These are phyloP conservation scores for Drosophila subobscura DNA, from an alignment of 1,140 invertebrate species.

Conservation along the genomic window DNA sequence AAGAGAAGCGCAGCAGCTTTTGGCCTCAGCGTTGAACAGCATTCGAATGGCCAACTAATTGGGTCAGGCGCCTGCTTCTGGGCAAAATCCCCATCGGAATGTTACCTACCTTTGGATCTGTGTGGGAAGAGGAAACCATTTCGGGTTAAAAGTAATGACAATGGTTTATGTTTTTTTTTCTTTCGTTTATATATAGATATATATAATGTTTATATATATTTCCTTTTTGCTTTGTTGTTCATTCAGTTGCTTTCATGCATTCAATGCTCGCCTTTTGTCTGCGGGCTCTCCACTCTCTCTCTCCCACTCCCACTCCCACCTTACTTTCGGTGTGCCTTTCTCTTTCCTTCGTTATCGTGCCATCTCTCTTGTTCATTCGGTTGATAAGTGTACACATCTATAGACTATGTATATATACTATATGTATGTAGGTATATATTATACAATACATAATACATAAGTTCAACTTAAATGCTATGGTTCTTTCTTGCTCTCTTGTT, in stretches of 20 bases:
- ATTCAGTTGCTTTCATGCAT: constrained; percentile 72
- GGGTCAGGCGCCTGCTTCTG: constrained; percentile 55
- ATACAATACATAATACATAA: constrained; percentile 74
- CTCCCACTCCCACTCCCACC: not conserved
- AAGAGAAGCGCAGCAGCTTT: constrained; percentile 57
- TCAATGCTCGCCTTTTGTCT: constrained; percentile 69
- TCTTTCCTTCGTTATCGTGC: constrained; percentile 30
- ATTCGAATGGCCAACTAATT: constrained; percentile 55
- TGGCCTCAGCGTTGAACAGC: constrained; percentile 33
- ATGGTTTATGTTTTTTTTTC: constrained; percentile 65
- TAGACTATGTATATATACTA: constrained; percentile 61
- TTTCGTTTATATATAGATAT: constrained; percentile 70
- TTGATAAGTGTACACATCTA: constrained; percentile 74
- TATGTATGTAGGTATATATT: constrained; percentile 58
- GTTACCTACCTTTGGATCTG: constrained; percentile 51
- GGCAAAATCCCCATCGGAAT: not conserved
- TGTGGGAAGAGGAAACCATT: constrained; percentile 5
- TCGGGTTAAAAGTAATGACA: constrained; percentile 58
- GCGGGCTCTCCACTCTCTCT: constrained; percentile 26
- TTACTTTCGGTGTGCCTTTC: not conserved
- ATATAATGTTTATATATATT: constrained; percentile 65
- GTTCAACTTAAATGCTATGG: constrained; percentile 64
- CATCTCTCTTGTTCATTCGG: constrained; percentile 33
- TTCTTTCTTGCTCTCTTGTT: constrained; percentile 48
- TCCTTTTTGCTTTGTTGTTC: constrained; percentile 62